A percentile compares a stretch with the other conserved stretches of the same genome.
These are phyloP conservation scores for pig (Sus scrofa) DNA, from an alignment of 2,113 vertebrate species.

Conservation along the genomic window T2T-Sscrofa CM000824.6:157035501-157036000, in stretches of 20 bases:
- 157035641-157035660: neutral
- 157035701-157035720: neutral
- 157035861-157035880: conserved; percentile 33
- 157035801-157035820: neutral
- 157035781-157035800: neutral
- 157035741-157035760: conserved; percentile 58
- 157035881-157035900: conserved; percentile 39
- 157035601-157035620: neutral
- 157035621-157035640: conserved; percentile 14
- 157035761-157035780: neutral
- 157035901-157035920: neutral
- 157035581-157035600: conserved; percentile 42
- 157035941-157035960: neutral
- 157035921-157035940: neutral
- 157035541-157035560: conserved; percentile 74
- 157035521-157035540: conserved; percentile 65
- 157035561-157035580: conserved; percentile 70
- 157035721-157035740: neutral
- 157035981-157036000: conserved; percentile 14
- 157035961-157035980: neutral
- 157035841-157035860: neutral
- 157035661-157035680: neutral
- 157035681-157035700: neutral
- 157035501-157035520: conserved; percentile 76
- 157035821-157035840: neutral